Evolutionary conservation across 2,113 vertebrate genomes (phyloP).

Genomic region (Pachyramphus minor): DNA sequence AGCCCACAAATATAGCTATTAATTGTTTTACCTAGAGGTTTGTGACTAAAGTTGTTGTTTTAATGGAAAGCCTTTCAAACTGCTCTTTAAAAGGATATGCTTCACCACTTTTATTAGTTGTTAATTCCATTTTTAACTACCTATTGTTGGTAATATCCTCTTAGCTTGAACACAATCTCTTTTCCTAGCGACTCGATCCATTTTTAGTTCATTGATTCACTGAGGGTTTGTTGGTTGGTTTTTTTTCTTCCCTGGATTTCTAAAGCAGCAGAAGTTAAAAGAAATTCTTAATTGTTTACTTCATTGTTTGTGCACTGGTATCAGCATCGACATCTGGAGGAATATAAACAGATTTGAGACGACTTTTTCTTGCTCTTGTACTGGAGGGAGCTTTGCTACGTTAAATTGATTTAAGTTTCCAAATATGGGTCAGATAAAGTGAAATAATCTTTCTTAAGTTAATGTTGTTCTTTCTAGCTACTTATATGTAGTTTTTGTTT

Average conservation of each 20-base stretch:
- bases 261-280: slow-evolving; percentile 40
- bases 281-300: slow-evolving; percentile 42
- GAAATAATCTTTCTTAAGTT: slow-evolving; percentile 14
- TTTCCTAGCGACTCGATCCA: background rate
- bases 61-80: slow-evolving; percentile 38
- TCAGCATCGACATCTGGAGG: slow-evolving; percentile 15
- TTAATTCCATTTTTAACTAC: slow-evolving; percentile 64
- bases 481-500: background rate
- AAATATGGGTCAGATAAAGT: slow-evolving; percentile 5
- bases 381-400: background rate
- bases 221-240: background rate
- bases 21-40: background rate
- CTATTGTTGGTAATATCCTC: slow-evolving; percentile 57
- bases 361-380: background rate
- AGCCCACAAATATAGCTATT: background rate
- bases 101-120: slow-evolving; percentile 51
- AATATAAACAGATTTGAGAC: slow-evolving; percentile 31
- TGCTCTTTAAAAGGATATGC: slow-evolving; percentile 23
- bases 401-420: slow-evolving; percentile 18
- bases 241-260: slow-evolving; percentile 10
- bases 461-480: background rate
- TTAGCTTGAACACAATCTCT: slow-evolving; percentile 43
- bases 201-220: slow-evolving; percentile 51
- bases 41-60: slow-evolving; percentile 7
- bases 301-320: slow-evolving; percentile 29